Evolutionary conservation across 2,888 invertebrate species (phyloP), one percentile per base, ranked within the genome.

Genomic region (Drosophila monieri): DNA sequence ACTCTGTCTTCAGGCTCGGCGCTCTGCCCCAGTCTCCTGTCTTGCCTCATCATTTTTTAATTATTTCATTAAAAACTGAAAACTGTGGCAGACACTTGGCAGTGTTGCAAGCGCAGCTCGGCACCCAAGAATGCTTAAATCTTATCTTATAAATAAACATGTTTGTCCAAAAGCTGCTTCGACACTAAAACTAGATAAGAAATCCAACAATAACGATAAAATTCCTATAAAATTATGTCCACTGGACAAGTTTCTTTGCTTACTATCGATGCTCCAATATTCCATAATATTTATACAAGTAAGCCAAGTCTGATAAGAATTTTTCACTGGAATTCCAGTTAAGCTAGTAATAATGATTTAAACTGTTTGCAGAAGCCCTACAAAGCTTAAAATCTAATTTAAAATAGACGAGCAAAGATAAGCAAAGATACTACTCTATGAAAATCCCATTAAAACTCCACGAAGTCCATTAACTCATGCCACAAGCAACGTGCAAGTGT

Each of bases 71-170:
- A 80, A 56, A 57, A 52, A 61, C 61, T 46, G 51, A 30, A 64
- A 83, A 83, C 41, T 77, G 69, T 4, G 77, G 51, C 77, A 84
- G 72, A 76, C 80, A 76, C 84, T 79, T 78, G 53, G 73, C 75
- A n/a, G 76, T 75, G 62, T 76, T 79, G 37, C 80, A 85, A 59
- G 85, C 76, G 10, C 56, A 65, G 55, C 76, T 77, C 3, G 72
- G 61, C 25, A 73, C 70, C 76, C 10, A 9, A 9, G 43, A 21
- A 39, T 12, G 15, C 43, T 18, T 1, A 15, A 37, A 9, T 18
- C 41, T 18, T 15, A 18, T 41, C 41, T 18, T 15, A 8, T 41
- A 39, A 37, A 37, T 15, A 15, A 41, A 41, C 21, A 18, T 18
- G 10, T 15, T 39, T 12, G 32, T 12, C 12, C 4, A 12, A 32